Evolutionary conservation across 2,113 vertebrate genomes (phyloP), one percentile per base, ranked within the genome.

Genomic region (Engraulis encrasicolus): DNA sequence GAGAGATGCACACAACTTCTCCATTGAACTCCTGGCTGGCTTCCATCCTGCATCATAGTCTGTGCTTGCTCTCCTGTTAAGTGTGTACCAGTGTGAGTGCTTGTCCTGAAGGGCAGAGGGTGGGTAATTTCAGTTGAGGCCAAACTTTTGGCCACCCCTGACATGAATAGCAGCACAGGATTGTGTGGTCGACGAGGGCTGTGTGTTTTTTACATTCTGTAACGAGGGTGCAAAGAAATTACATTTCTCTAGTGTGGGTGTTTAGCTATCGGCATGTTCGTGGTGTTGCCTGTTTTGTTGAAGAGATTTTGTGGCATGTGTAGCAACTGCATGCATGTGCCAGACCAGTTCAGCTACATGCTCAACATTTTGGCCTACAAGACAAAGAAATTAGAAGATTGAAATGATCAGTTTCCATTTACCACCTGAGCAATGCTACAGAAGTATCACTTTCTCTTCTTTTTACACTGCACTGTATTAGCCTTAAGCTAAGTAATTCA

Each of bases 231-330:
- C 4, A 66, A 31, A 31, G 14, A 66, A 34, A 74, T 14, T 74
- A n/a, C 20, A 58, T 74, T 74, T 15, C 31, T 27, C 11, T 5
- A 34, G 27, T 34, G 15, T 23, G 20, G 6, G 18, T 66, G 58
- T 66, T 54, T 17, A 20, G 17, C n/a, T 23, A 11, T 27, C n/a
- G 84, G 88, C 87, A 84, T 85, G 85, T 37, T 6, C 85, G 82
- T 82, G 79, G 3, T 78, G 83, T 86, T 85, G 80, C n/a, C n/a
- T 81, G 50, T n/a, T 80, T 0, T n/a, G 36, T 23, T 58, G 2
- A 9, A 20, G 54, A 7, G 19, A 9, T 58, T 19, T 19, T n/a
- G n/a, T n/a, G n/a, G n/a, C n/a, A n/a, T 79, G 38, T 79, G 37
- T 38, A 34, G 5, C 18, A 5, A 36, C 38, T 78, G 37, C 37